Evolutionary conservation across 1,140 invertebrate species (phyloP).

Genomic region (Thereuonema tuberculata): DNA sequence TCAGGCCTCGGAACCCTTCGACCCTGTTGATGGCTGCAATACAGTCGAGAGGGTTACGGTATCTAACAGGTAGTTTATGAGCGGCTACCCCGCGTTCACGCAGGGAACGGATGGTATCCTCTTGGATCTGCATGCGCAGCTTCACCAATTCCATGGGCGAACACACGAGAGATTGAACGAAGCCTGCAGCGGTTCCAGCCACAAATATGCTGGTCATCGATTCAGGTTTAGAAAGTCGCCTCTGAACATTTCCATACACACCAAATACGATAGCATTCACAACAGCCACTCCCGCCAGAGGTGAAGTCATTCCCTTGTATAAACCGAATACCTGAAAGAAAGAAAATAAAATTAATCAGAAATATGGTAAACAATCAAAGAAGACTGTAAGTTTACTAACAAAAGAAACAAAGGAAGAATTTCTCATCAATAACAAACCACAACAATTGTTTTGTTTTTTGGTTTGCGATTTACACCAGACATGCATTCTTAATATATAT

Average conservation of each 20-base stretch:
- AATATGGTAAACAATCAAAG: slow-evolving; percentile 1
- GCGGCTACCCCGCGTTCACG: neutral
- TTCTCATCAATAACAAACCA: too few species aligned
- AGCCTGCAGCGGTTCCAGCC: slow-evolving; percentile 56
- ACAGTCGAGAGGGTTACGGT: slow-evolving; percentile 46
- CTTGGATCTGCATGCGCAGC: slow-evolving; percentile 54
- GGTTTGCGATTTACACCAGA: too few species aligned
- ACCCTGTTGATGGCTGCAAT: slow-evolving; percentile 43
- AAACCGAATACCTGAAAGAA: slow-evolving; percentile 42
- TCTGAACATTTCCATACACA: slow-evolving; percentile 62
- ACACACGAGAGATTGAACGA: slow-evolving; percentile 64
- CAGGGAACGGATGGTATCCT: slow-evolving; percentile 16
- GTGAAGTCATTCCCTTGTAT: slow-evolving; percentile 71
- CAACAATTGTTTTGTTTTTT: too few species aligned
- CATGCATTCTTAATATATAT: too few species aligned
- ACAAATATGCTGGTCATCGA: slow-evolving; percentile 47
- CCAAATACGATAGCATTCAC: slow-evolving; percentile 88
- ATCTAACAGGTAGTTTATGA: slow-evolving; percentile 17
- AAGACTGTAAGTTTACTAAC: neutral
- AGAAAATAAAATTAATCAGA: slow-evolving; percentile 7
- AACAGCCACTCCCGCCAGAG: slow-evolving; percentile 64
- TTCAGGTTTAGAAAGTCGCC: slow-evolving; percentile 39
- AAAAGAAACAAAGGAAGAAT: slow-evolving; percentile 7
- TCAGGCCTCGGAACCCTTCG: slow-evolving; percentile 52
- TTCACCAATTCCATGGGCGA: slow-evolving; percentile 78